A percentile compares a stretch with the other conserved stretches of the same genome.
phyloP scores from a whole-genome alignment of 92 coral and sea anemone genomes.

The Muricea muricata region DNA sequence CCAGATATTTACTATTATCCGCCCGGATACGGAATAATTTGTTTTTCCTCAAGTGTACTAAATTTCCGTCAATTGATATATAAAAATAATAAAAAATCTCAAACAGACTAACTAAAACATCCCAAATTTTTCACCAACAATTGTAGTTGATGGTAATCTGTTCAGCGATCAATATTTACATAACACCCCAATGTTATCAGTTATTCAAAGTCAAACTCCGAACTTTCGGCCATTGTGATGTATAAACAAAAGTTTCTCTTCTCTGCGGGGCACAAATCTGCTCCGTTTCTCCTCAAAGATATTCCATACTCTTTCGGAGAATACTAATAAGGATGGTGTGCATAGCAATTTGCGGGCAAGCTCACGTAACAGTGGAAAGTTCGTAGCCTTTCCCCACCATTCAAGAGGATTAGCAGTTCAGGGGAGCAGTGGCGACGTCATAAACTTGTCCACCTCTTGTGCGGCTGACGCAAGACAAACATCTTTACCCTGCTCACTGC shows the following conservation, averaged over 20 bases:
- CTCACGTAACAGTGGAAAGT: constrained; percentile 19
- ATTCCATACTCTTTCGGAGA: constrained; percentile 18
- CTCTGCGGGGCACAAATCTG: constrained; percentile 20
- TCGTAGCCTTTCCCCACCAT: constrained; percentile 35
- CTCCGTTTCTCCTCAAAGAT: constrained; percentile 23
- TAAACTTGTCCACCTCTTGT: constrained; percentile 21
- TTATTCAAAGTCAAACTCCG: too few relatives aligned
- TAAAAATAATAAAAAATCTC: too few relatives aligned
- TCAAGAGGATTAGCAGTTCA: constrained; percentile 8
- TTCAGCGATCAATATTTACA: neutral
- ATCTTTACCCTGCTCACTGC: neutral
- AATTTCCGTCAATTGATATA: too few relatives aligned
- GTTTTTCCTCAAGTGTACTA: too few relatives aligned
- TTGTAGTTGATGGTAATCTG: constrained; percentile 9
- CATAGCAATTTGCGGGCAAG: constrained; percentile 33
- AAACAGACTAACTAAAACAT: neutral
- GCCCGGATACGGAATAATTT: too few relatives aligned
- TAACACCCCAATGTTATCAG: neutral
- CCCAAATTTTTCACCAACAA: neutral
- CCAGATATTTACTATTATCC: too few relatives aligned
- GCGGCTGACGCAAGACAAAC: neutral
- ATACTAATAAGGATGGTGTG: constrained; percentile 24
- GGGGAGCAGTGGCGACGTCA: constrained; percentile 12
- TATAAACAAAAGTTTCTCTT: constrained; percentile 8
- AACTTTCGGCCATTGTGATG: too few relatives aligned